These are phyloP conservation scores for Thecocarcelia acutangulata DNA, from an alignment of 2,888 invertebrate genomes.

Conservation along the genomic window DNA sequence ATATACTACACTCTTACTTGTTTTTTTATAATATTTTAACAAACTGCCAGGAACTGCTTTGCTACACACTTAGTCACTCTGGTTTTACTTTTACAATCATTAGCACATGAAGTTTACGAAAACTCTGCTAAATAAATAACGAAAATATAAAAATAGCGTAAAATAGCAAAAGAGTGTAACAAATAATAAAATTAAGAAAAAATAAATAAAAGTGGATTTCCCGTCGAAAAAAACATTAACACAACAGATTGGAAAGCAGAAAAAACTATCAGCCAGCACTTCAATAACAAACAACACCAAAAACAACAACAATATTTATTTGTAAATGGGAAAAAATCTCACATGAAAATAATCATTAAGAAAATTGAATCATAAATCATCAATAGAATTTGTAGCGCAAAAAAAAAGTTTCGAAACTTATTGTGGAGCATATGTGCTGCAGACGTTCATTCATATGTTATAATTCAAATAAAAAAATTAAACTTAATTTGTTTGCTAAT, in stretches of 20 bases:
- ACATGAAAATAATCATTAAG: conserved; percentile 18
- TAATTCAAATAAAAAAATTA: too few relatives aligned
- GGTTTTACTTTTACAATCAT: conserved; percentile 5
- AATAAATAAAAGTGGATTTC: conserved; percentile 14
- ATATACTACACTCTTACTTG: too few relatives aligned
- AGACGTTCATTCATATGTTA: neutral
- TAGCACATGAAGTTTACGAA: conserved; percentile 1
- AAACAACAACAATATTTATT: too few relatives aligned
- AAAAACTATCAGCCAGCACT: neutral
- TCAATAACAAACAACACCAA: conserved; percentile 1
- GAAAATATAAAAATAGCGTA: neutral
- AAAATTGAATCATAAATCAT: conserved; percentile 35
- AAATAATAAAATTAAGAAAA: neutral
- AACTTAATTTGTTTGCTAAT: too few relatives aligned
- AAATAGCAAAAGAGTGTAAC: neutral
- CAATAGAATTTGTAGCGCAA: conserved; percentile 5
- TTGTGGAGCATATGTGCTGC: neutral
- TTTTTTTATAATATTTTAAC: neutral
- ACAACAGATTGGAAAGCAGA: neutral
- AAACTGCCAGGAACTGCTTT: too few relatives aligned
- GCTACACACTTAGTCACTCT: neutral
- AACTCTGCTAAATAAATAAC: neutral
- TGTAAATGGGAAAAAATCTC: neutral
- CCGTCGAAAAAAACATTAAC: neutral
- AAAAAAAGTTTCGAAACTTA: neutral